Evolutionary conservation across 2,113 vertebrate genomes (phyloP), one percentile per base, ranked within the genome.

Genomic region (Oncorhynchus tshawytscha): DNA sequence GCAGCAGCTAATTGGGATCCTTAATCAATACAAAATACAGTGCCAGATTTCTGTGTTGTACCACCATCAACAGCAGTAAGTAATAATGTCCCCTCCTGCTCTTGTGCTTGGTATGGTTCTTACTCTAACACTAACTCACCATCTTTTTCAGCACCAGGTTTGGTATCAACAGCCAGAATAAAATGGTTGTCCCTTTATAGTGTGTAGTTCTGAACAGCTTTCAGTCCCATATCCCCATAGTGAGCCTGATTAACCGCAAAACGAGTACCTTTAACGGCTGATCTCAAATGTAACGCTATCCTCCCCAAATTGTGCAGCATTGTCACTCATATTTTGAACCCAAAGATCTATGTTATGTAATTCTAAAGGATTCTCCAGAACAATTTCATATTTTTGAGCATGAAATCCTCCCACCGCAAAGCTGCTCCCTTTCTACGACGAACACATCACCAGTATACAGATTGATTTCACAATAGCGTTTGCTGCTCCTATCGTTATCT

Each of bases 291-390:
- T 45, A 16, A 74, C 25, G 5, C 3, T 9, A 8, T 67, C 62
- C 7, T 76, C 79, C 0, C 16, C 13, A 73, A 86, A 87, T n/a
- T 20, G 29, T 1, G 85, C 85, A 1, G 75, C 20, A 2, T 94
- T 93, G 64, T 94, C 92, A 79, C 93, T 94, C 45, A 94, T 71
- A 79, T 94, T 92, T 9, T 80, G 57, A 72, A 94, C 88, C 81
- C 91, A 85, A 1, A 93, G 0, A 0, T 65, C 3, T 3, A 78
- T 62, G 4, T 73, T 69, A 16, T 85, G 84, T 5, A 92, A 82
- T 76, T 93, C 93, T 69, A 90, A 81, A 9, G 87, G 84, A 48
- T 90, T 49, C 48, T 49, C 48, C 8, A 49, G 48, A 49, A 49
- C 48, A 1, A 13, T 49, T 13, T 49, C 48, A 48, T 91, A 87